phyloP scores from a whole-genome alignment of 2,888 invertebrate species.

The Stenoptilia bipunctidactyla region DNA sequence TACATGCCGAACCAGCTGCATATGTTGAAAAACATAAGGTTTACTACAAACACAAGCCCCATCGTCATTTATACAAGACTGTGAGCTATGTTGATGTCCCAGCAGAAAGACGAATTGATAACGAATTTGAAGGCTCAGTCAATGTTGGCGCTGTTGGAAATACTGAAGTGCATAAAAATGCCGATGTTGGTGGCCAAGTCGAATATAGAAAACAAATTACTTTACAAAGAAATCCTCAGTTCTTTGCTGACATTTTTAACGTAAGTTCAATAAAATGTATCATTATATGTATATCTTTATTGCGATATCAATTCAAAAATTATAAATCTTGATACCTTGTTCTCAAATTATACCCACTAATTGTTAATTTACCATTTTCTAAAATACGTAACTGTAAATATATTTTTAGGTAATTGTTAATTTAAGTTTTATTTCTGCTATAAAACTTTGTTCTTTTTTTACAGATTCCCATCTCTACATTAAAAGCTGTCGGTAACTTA shows the following conservation, averaged over 20 bases:
- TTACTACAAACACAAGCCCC: slow-evolving; percentile 11
- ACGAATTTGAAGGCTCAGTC: slow-evolving; percentile 27
- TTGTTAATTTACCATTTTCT: too few species aligned
- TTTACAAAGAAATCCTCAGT: slow-evolving; percentile 42
- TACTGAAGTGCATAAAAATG: slow-evolving; percentile 14
- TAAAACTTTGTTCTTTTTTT: slow-evolving; percentile 19
- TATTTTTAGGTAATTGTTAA: too few species aligned
- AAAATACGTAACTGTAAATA: too few species aligned
- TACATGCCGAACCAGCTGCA: too few species aligned
- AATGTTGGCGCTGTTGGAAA: slow-evolving; percentile 20
- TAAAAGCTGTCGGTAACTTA: slow-evolving; percentile 74
- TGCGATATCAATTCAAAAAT: too few species aligned
- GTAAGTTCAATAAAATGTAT: slow-evolving; percentile 42
- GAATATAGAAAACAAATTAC: slow-evolving; percentile 37
- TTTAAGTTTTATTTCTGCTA: too few species aligned
- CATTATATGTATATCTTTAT: too few species aligned
- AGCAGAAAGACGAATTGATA: slow-evolving; percentile 26
- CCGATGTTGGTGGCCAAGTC: slow-evolving; percentile 25
- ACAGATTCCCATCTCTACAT: slow-evolving; percentile 76
- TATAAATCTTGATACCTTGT: too few species aligned
- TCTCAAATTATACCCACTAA: too few species aligned
- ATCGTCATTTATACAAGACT: slow-evolving; percentile 38
- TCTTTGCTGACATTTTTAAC: slow-evolving; percentile 75
- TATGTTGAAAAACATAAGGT: too few species aligned
- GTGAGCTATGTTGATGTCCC: too few species aligned